phyloP scores from a whole-genome alignment of 2,888 invertebrate genomes.

The Macroteleia sp. region DNA sequence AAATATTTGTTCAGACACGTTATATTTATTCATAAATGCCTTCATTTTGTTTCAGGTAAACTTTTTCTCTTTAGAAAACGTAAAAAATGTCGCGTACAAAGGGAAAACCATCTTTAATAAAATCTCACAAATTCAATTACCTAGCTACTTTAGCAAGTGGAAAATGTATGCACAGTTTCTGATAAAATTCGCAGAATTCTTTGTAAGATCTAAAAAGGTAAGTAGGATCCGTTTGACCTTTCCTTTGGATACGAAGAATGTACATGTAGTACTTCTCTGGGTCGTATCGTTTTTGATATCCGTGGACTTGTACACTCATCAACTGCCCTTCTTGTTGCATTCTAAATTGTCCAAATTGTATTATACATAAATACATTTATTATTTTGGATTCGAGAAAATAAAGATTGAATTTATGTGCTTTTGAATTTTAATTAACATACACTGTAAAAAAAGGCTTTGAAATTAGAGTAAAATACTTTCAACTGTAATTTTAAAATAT shows the following conservation, averaged over 20 bases:
- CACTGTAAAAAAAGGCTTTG: too few species aligned
- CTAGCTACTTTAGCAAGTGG: constrained; percentile 95
- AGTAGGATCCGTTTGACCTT: constrained; percentile 93
- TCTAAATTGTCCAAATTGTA: constrained; percentile 83
- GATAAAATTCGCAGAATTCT: constrained; percentile 98
- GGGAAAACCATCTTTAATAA: constrained; percentile 34
- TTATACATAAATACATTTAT: too few species aligned
- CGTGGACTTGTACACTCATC: constrained; percentile 92
- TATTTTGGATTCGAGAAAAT: too few species aligned
- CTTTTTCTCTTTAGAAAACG: not conserved
- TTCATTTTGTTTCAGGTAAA: not conserved
- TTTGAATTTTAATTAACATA: too few species aligned
- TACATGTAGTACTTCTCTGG: constrained; percentile 99
- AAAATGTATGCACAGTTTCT: constrained; percentile 95
- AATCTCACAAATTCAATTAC: constrained; percentile 67
- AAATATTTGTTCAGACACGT: too few species aligned
- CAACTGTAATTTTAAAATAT: too few species aligned
- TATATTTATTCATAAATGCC: too few species aligned
- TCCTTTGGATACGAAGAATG: constrained; percentile 92
- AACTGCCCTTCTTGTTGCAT: constrained; percentile 95
- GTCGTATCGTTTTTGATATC: constrained; percentile 97
- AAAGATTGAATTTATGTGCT: too few species aligned
- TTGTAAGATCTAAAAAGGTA: constrained; percentile 97
- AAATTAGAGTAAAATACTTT: too few species aligned
- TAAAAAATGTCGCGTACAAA: constrained; percentile 57